phyloP scores from a whole-genome alignment of 2,113 vertebrate genomes.

The Psittacara wagleri region DNA sequence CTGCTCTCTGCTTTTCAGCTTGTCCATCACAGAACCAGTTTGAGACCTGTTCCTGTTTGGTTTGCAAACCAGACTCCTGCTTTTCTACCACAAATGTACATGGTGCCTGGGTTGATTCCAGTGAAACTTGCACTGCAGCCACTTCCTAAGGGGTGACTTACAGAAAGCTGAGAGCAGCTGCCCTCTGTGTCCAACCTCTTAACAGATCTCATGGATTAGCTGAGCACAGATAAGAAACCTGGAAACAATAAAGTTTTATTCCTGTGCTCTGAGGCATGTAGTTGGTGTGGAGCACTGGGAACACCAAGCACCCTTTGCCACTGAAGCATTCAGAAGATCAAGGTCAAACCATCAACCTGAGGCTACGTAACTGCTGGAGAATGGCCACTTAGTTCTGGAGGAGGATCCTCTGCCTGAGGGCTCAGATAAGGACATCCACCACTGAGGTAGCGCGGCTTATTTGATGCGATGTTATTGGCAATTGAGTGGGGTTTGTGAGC shows the following conservation, averaged over 20 bases:
- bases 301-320: neutral
- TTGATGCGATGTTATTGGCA: neutral
- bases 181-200: neutral
- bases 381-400: neutral
- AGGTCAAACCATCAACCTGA: neutral
- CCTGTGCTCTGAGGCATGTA: constrained; percentile 1
- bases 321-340: neutral
- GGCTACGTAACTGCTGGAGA: neutral
- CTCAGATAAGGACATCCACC: neutral
- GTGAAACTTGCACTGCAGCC: neutral
- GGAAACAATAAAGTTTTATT: constrained; percentile 58
- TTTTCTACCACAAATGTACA: neutral
- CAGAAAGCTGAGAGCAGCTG: neutral
- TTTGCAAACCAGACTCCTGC: neutral
- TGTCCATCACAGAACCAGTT: neutral
- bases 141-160: neutral
- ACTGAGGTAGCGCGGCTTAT: neutral
- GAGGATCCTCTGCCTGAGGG: neutral
- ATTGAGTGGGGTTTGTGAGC: neutral
- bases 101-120: neutral
- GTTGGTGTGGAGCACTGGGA: neutral
- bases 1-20: neutral
- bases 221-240: neutral
- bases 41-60: neutral
- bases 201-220: neutral